phyloP scores from a whole-genome alignment of 2,888 invertebrate species.

The Ornithoptera alexandrae region DNA sequence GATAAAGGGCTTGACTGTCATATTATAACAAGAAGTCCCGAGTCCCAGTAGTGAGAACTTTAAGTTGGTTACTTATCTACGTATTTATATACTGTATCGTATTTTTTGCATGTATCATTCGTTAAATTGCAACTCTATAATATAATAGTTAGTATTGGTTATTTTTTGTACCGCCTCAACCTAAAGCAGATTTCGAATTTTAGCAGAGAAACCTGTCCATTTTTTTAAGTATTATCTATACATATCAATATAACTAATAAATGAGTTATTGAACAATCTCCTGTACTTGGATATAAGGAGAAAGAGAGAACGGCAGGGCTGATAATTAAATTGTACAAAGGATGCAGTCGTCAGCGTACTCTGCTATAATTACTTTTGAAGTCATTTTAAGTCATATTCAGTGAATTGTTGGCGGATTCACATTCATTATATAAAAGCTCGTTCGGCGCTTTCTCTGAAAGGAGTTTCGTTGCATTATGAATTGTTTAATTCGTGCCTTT shows the following conservation, averaged over 20 bases:
- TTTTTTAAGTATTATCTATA: not conserved
- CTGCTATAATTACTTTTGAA: constrained; percentile 10
- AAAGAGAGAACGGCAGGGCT: not conserved
- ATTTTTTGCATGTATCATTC: too few relatives aligned
- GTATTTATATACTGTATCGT: too few relatives aligned
- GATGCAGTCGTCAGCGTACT: constrained; percentile 6
- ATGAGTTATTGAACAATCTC: not conserved
- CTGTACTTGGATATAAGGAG: not conserved
- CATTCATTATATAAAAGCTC: constrained; percentile 17
- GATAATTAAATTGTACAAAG: constrained; percentile 1
- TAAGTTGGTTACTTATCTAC: too few relatives aligned
- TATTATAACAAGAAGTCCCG: too few relatives aligned
- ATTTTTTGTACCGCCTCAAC: too few relatives aligned
- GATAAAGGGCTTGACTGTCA: too few relatives aligned
- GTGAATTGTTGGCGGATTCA: constrained; percentile 20
- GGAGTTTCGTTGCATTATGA: constrained; percentile 13
- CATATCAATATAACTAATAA: not conserved
- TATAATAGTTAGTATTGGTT: too few relatives aligned
- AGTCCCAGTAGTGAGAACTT: too few relatives aligned
- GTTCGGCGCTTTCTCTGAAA: constrained; percentile 11
- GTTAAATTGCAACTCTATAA: too few relatives aligned
- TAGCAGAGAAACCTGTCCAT: too few relatives aligned
- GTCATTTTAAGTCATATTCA: constrained; percentile 13
- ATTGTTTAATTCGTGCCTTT: constrained; percentile 10
- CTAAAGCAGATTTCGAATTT: too few relatives aligned